Percentiles rank a stretch among this genome's conserved stretches.
Evolutionary conservation across 1,140 invertebrate genomes (phyloP).

Genomic region (Sycophila sp.): DNA sequence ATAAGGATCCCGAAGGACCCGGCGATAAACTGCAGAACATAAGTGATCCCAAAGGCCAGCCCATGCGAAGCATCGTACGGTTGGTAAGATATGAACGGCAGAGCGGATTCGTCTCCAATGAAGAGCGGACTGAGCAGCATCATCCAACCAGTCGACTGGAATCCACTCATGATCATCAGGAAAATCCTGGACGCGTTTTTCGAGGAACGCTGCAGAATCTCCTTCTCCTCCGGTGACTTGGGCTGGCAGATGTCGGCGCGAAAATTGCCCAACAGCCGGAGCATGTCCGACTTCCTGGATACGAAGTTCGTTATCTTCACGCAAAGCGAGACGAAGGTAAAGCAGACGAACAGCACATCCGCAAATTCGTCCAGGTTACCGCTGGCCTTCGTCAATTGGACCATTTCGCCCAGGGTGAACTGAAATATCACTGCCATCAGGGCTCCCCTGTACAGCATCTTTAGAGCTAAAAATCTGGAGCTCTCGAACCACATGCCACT

Average conservation of each 20-base stretch:
- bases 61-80: not conserved
- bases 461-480: not conserved
- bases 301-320: slow-evolving; percentile 11
- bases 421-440: not conserved
- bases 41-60: not conserved
- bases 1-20: slow-evolving; percentile 38
- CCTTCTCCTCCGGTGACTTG: not conserved
- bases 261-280: not conserved
- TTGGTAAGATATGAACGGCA: slow-evolving; percentile 10
- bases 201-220: not conserved
- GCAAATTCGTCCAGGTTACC: not conserved
- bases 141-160: not conserved
- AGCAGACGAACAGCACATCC: not conserved
- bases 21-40: slow-evolving; percentile 4
- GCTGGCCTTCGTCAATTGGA: not conserved
- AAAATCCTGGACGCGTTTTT: not conserved
- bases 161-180: not conserved
- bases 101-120: not conserved
- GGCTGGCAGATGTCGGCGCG: not conserved
- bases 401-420: not conserved
- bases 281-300: not conserved
- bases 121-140: not conserved
- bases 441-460: not conserved
- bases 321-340: not conserved
- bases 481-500: slow-evolving; percentile 4